These are phyloP conservation scores for Asarcornis scutulata DNA, from an alignment of 2,113 vertebrate genomes.

Conservation along the genomic window DNA sequence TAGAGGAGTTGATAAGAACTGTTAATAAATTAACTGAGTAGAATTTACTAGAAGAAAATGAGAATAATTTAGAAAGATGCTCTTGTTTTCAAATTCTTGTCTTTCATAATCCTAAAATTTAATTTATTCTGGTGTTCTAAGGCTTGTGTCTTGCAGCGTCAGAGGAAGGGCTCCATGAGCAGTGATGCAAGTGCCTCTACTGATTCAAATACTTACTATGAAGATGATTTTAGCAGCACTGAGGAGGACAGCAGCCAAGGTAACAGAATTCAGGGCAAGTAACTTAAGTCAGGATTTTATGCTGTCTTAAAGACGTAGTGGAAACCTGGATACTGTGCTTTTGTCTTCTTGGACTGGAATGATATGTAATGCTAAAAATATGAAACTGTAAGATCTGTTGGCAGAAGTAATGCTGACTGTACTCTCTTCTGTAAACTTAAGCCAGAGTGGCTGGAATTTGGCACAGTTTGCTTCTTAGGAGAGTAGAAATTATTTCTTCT, in stretches of 20 bases:
- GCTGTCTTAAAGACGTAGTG: background rate
- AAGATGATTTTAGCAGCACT: constrained; percentile 98
- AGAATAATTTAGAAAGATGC: background rate
- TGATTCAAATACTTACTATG: constrained; percentile 98
- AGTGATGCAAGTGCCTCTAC: constrained; percentile 97
- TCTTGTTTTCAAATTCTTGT: background rate
- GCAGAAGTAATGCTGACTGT: background rate
- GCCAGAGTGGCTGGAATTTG: background rate
- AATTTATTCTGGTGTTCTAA: constrained; percentile 30
- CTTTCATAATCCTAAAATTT: background rate
- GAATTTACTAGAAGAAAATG: background rate
- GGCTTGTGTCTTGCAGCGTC: constrained; percentile 96
- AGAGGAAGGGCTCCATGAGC: constrained; percentile 97
- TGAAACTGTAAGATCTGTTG: background rate
- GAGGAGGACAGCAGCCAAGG: constrained; percentile 99
- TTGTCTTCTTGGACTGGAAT: background rate
- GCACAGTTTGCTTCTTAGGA: background rate
- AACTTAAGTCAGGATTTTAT: background rate
- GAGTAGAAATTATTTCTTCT: background rate
- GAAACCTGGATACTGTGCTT: background rate
- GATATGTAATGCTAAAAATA: background rate
- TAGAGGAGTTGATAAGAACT: background rate
- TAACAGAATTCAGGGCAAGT: constrained; percentile 40
- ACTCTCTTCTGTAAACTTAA: background rate
- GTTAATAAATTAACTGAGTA: background rate